These are phyloP conservation scores for Zaprionus vittiger DNA, from an alignment of 1,140 invertebrate genomes.

Conservation along the genomic window DNA sequence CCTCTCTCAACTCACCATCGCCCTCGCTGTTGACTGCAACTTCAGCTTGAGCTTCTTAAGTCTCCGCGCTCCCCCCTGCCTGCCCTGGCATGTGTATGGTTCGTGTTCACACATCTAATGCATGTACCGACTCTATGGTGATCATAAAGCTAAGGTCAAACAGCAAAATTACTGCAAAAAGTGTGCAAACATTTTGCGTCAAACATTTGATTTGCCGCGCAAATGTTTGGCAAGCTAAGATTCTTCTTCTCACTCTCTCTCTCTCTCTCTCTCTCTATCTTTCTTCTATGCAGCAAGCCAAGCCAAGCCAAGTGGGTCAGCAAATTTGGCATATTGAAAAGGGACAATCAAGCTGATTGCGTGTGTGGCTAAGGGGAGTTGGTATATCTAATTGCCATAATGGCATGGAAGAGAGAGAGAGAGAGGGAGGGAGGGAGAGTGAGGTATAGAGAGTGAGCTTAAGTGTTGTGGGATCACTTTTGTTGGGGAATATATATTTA, in stretches of 20 bases:
- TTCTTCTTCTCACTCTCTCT: not conserved
- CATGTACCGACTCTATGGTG: slow-evolving; percentile 61
- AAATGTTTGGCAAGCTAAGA: slow-evolving; percentile 48
- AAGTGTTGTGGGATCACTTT: not conserved
- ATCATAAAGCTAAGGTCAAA: slow-evolving; percentile 75
- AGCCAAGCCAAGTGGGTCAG: not conserved
- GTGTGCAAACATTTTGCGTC: slow-evolving; percentile 64
- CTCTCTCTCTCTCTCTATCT: not conserved
- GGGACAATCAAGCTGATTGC: slow-evolving; percentile 7
- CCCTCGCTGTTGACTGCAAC: slow-evolving; percentile 10
- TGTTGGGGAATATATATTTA: not conserved
- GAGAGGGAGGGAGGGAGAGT: not conserved
- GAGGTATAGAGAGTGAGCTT: not conserved
- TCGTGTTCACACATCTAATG: slow-evolving; percentile 76
- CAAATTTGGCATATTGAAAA: slow-evolving; percentile 6
- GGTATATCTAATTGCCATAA: slow-evolving; percentile 2
- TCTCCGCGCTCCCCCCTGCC: slow-evolving; percentile 8
- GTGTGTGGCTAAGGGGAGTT: not conserved
- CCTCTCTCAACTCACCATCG: not conserved
- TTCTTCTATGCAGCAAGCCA: not conserved
- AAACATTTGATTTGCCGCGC: slow-evolving; percentile 71
- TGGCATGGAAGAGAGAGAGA: not conserved
- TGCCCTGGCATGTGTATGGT: slow-evolving; percentile 46
- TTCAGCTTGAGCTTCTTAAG: slow-evolving; percentile 4
- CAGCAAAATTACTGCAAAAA: slow-evolving; percentile 41